Evolutionary conservation across 2,888 invertebrate genomes (phyloP).

Genomic region (Epistrophe eligans): DNA sequence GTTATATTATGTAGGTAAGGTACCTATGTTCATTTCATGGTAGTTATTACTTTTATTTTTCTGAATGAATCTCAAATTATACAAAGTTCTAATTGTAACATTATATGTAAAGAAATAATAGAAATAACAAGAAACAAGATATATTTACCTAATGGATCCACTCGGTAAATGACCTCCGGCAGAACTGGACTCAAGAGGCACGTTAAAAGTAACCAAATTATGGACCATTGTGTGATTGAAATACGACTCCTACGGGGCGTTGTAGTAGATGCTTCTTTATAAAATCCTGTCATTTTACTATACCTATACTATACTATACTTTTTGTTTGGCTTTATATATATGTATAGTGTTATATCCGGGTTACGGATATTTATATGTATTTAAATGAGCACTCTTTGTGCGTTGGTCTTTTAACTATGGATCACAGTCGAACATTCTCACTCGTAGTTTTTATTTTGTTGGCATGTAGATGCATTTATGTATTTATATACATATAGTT

Average conservation of each 20-base stretch:
- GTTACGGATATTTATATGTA: slow-evolving; percentile 17
- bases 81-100: neutral
- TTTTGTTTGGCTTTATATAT: slow-evolving; percentile 11
- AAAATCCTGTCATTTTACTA: slow-evolving; percentile 58
- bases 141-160: slow-evolving; percentile 82
- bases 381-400: slow-evolving; percentile 49
- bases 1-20: too few relatives aligned
- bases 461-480: neutral
- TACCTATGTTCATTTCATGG: too few relatives aligned
- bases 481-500: neutral
- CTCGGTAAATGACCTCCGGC: slow-evolving; percentile 83
- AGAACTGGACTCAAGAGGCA: slow-evolving; percentile 81
- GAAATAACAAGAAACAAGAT: slow-evolving; percentile 5
- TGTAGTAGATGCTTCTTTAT: slow-evolving; percentile 41
- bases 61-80: neutral
- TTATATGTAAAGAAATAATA: neutral
- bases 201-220: slow-evolving; percentile 80
- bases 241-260: slow-evolving; percentile 62
- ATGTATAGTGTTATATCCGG: slow-evolving; percentile 6
- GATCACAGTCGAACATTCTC: slow-evolving; percentile 62
- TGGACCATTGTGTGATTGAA: slow-evolving; percentile 77
- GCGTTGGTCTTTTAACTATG: slow-evolving; percentile 44
- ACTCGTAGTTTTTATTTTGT: slow-evolving; percentile 16
- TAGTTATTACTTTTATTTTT: too few relatives aligned
- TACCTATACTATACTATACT: neutral